Percentiles rank a stretch among this genome's conserved stretches.
Evolutionary conservation across 2,113 vertebrate genomes (phyloP).

Genomic region (Antechinus stuartii): DNA sequence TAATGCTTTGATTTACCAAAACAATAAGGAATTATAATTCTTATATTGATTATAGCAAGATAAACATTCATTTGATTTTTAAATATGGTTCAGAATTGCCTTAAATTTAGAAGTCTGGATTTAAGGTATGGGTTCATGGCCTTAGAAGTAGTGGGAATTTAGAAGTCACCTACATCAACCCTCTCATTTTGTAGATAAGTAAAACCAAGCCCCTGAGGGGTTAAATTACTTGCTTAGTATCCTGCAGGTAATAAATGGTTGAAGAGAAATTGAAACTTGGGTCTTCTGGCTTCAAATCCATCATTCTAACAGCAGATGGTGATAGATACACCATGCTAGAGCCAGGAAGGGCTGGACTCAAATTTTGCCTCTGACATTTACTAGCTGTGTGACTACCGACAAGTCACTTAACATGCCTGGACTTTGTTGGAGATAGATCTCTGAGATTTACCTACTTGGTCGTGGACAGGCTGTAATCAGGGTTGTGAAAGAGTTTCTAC

Average conservation of each 20-base stretch:
- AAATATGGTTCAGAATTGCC: background rate
- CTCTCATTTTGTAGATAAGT: slow-evolving; percentile 5
- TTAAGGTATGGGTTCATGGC: background rate
- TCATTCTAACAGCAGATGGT: background rate
- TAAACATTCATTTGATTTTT: background rate
- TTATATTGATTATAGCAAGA: background rate
- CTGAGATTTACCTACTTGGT: background rate
- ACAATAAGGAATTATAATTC: background rate
- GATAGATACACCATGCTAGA: background rate
- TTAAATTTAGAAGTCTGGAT: background rate
- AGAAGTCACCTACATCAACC: background rate
- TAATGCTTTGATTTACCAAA: background rate
- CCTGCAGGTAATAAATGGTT: background rate
- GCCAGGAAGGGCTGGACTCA: background rate
- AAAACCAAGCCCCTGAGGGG: background rate
- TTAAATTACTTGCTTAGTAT: background rate
- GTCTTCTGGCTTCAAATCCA: background rate
- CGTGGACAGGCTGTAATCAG: background rate
- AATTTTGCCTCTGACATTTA: background rate
- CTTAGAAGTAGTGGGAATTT: background rate
- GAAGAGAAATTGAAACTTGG: background rate
- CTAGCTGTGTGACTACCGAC: background rate
- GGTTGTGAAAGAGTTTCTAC: background rate
- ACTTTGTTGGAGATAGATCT: background rate
- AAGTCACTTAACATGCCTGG: background rate